Percentiles rank a stretch among this genome's conserved stretches.
Evolutionary conservation across 2,113 vertebrate species (phyloP).

Genomic region (Gobius niger): DNA sequence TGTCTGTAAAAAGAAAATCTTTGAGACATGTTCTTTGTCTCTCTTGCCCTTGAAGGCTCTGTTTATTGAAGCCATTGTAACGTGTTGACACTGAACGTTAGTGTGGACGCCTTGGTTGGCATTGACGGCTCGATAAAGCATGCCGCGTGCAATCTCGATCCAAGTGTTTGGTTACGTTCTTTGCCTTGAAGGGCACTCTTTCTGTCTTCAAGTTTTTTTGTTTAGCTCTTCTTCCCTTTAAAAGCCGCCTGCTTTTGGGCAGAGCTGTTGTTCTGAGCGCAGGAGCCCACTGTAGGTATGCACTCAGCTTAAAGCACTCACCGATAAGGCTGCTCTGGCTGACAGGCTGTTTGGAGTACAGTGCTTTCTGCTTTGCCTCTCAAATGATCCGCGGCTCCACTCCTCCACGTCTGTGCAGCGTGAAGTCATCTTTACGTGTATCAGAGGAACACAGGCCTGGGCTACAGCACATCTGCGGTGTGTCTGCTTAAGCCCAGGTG

Average conservation of each 20-base stretch:
- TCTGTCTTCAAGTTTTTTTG: conserved; percentile 3
- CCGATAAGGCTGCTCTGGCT: not conserved
- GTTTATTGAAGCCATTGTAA: conserved; percentile 23
- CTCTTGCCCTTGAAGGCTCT: conserved; percentile 38
- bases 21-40: conserved; percentile 8
- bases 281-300: not conserved
- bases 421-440: conserved; percentile 50
- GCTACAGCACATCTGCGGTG: conserved; percentile 7
- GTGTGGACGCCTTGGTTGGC: conserved; percentile 17
- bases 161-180: not conserved
- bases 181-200: not conserved
- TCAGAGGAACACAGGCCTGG: conserved; percentile 9
- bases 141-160: not conserved
- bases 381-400: conserved; percentile 53
- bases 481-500: conserved; percentile 25
- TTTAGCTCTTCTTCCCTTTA: conserved; percentile 36
- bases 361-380: conserved; percentile 61
- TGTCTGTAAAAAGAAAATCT: not conserved
- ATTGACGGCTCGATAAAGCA: conserved; percentile 10
- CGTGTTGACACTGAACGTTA: conserved; percentile 19
- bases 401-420: conserved; percentile 26
- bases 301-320: conserved; percentile 16
- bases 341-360: conserved; percentile 41
- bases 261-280: conserved; percentile 6
- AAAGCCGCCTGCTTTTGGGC: conserved; percentile 8